phyloP scores from a whole-genome alignment of 2,888 invertebrate genomes.

The Ophion slaviceki region DNA sequence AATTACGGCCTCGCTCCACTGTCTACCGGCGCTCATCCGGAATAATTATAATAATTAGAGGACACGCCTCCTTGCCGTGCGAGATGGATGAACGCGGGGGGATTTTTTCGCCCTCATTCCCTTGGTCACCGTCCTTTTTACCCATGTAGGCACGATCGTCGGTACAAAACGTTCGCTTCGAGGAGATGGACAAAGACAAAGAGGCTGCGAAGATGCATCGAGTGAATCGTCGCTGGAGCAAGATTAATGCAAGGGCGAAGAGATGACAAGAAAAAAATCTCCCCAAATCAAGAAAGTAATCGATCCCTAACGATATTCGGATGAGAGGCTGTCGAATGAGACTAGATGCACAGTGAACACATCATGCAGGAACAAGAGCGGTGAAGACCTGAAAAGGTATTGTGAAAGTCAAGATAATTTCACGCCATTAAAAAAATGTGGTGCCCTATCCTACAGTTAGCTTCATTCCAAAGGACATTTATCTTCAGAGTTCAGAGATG shows the following conservation, averaged over 20 bases:
- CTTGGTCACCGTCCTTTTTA: conserved; percentile 30
- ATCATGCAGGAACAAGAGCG: not conserved
- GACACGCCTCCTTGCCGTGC: conserved; percentile 77
- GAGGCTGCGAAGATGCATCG: conserved; percentile 33
- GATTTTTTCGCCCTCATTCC: conserved; percentile 52
- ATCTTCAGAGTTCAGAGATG: too few species aligned
- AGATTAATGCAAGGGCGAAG: conserved; percentile 19
- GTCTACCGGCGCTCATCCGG: conserved; percentile 69
- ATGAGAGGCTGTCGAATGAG: conserved; percentile 11
- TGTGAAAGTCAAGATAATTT: too few species aligned
- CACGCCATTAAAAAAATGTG: too few species aligned
- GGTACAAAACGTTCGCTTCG: conserved; percentile 40
- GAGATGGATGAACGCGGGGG: conserved; percentile 78
- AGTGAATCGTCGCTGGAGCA: conserved; percentile 12
- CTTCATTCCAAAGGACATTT: too few species aligned
- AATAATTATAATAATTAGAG: conserved; percentile 83
- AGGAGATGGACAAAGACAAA: conserved; percentile 52
- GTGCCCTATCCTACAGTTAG: too few species aligned
- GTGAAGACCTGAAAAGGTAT: too few species aligned
- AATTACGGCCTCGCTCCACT: conserved; percentile 79
- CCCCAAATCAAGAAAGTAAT: conserved; percentile 18
- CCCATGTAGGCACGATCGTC: conserved; percentile 25
- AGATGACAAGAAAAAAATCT: conserved; percentile 13
- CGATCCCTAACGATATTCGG: conserved; percentile 27
- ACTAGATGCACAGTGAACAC: not conserved